Evolutionary conservation across 1,140 invertebrate species (phyloP).

Genomic region (Macrotrachela quadricornifera): DNA sequence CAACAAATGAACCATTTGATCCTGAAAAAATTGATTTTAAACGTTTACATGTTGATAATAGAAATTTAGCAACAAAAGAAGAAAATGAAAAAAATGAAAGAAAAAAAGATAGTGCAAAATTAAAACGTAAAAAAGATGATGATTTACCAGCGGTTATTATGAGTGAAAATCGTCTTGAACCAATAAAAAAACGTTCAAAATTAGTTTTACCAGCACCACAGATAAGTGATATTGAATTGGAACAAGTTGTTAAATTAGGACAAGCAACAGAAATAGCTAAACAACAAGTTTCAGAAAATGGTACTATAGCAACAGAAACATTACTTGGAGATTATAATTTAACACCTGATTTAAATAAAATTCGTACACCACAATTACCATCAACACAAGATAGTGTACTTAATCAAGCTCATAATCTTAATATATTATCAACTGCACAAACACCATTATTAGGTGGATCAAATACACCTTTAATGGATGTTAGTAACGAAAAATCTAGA

Average conservation of each 20-base stretch:
- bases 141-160: conserved; percentile 30
- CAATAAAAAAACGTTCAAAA: conserved; percentile 76
- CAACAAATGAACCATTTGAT: conserved; percentile 62
- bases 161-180: conserved; percentile 51
- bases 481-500: conserved; percentile 62
- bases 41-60: conserved; percentile 62
- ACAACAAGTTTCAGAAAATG: conserved; percentile 64
- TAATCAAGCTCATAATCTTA: conserved; percentile 90
- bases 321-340: conserved; percentile 2
- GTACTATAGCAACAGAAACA: conserved; percentile 40
- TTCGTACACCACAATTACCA: conserved; percentile 65
- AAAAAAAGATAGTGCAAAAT: conserved; percentile 55
- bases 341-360: conserved; percentile 38
- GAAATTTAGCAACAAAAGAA: conserved; percentile 72
- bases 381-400: conserved; percentile 42
- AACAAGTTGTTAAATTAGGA: conserved; percentile 81
- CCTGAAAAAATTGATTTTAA: conserved; percentile 69
- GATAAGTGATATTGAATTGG: conserved; percentile 60
- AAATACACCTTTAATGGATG: conserved; percentile 34
- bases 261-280: conserved; percentile 75
- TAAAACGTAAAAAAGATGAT: conserved; percentile 89
- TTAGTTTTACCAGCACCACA: conserved; percentile 84
- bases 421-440: conserved; percentile 87
- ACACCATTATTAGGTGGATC: conserved; percentile 86
- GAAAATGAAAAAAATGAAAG: conserved; percentile 44